Percentiles rank a stretch among this genome's conserved stretches.
Conservation (phyloP, 2,797 vertebrate species). For the Tokudaia tokunoshimensis region DNA sequence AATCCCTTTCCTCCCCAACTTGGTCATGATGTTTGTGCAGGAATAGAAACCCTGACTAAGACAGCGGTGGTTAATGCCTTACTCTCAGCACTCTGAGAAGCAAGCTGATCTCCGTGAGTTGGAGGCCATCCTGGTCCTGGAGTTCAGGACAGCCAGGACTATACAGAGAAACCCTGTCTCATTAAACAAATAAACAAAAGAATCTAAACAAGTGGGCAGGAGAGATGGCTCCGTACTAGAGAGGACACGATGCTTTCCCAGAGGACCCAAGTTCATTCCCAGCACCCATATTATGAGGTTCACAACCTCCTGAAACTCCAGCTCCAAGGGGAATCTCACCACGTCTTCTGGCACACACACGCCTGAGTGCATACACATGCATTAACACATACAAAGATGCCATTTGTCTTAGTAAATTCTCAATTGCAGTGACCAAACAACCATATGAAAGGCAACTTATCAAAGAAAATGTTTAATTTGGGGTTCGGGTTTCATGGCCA, state of each 20-base stretch:
- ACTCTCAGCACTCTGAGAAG: background rate
- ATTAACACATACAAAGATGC: background rate
- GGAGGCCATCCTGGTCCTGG: background rate
- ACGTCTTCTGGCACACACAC: background rate
- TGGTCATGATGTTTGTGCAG: too few species aligned
- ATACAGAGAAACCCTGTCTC: background rate
- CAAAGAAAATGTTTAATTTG: background rate
- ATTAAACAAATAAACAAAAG: background rate
- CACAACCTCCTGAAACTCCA: background rate
- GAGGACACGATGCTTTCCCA: background rate
- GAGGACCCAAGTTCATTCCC: background rate
- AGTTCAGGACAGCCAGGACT: background rate
- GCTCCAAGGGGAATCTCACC: background rate
- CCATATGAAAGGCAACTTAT: background rate
- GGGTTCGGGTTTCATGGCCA: background rate
- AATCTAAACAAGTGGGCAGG: background rate
- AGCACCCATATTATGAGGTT: too few species aligned
- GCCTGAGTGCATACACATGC: background rate
- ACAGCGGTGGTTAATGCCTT: background rate
- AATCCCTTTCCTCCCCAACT: too few species aligned
- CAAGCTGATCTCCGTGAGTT: background rate
- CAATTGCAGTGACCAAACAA: background rate
- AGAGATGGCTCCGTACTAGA: background rate
- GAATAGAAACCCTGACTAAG: too few species aligned
- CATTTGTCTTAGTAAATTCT: background rate